Base-by-base conservation (phyloP, 2,888 invertebrate genomes). In the Plagiodera versicolora region DNA sequence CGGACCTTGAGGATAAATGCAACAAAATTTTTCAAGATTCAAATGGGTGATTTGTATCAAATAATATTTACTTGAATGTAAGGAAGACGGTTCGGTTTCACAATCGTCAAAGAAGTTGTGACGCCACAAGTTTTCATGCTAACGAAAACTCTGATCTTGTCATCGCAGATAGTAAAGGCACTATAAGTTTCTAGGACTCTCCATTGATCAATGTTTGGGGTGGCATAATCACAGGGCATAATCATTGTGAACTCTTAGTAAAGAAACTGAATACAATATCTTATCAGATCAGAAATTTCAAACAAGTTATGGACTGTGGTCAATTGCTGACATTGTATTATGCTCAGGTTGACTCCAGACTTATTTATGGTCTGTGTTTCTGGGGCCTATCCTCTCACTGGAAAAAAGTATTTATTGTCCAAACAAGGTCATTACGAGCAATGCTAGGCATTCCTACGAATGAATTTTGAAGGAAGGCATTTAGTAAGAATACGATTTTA, bases 281-380 rank as follows among this genome's bases (percentile, higher is more conserved):
- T 20, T 50, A 51, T 51, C 51, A 35, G n/a, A 28, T 51, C 1
- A 20, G 51, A 18, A 17, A 51, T 18, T 18, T 32, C 6, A 35
- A 19, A 30, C 49, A 49, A 14, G 14, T 49, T 51, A 17, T 18
- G 1, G 28, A 51, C 28, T 10, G 30, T 16, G 50, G 32, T 51
- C 19, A 9, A 19, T 18, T 51, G 51, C 14, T 32, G 32, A 51
- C 4, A 14, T 35, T 51, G 51, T 51, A 51, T n/a, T 18, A 35
- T 18, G 32, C 51, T 32, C 51, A 51, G 35, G 20, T 51, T 30
- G 51, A 51, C 39, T 39, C 39, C 4, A 39, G 14, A 39, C 14
- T n/a, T 39, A 39, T n/a, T n/a, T 39, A 39, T n/a, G 39, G 39
- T 39, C n/a, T 39, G 14, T 39, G 39, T 39, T 39, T 39, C 39